Evolutionary conservation across 2,113 vertebrate species (phyloP).

Genomic region (Okapia johnstoni): DNA sequence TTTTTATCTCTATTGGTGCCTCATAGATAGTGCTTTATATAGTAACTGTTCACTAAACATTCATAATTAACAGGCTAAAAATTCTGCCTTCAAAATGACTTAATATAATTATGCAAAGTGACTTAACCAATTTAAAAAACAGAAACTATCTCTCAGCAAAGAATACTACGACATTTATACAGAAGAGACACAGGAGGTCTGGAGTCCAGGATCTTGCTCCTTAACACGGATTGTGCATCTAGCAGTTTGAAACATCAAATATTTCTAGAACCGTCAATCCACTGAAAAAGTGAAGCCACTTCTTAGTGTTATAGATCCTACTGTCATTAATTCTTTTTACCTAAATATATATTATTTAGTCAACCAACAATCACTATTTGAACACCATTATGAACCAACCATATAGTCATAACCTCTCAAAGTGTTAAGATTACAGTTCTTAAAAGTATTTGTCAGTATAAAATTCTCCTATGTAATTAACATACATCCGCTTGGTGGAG

Average conservation of each 20-base stretch:
- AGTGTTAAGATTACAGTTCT: background rate
- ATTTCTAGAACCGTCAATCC: background rate
- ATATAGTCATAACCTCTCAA: background rate
- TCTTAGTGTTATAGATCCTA: background rate
- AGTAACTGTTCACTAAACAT: background rate
- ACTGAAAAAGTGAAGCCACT: background rate
- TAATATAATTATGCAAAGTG: background rate
- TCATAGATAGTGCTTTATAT: background rate
- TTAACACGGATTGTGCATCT: background rate
- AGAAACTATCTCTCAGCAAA: background rate
- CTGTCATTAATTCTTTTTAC: background rate
- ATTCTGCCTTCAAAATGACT: background rate
- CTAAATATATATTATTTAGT: background rate
- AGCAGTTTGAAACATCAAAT: background rate
- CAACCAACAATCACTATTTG: background rate
- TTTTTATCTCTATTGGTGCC: background rate
- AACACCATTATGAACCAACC: background rate
- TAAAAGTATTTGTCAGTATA: background rate
- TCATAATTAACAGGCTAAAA: background rate
- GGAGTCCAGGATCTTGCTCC: background rate
- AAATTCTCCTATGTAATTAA: background rate
- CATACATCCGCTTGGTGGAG: background rate
- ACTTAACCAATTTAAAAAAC: background rate
- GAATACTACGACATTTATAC: background rate
- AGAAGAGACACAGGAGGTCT: background rate